phyloP scores from a whole-genome alignment of 2,797 vertebrate species.

The Furcifer pardalis region DNA sequence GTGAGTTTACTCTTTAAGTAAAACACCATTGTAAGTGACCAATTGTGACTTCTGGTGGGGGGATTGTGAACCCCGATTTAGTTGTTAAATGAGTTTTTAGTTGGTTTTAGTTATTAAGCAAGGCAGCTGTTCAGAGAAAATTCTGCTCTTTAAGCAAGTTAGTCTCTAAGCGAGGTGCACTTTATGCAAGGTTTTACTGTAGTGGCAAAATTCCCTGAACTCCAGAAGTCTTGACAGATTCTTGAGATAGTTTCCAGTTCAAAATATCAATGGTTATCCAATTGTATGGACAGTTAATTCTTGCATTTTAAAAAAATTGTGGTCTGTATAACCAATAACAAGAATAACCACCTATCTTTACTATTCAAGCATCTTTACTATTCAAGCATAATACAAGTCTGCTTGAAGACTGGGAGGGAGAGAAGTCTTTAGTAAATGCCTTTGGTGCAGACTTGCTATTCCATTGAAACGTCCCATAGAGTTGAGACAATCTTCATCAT shows the following conservation, averaged over 20 bases:
- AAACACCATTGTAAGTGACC: no score
- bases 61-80: no score
- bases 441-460: background rate
- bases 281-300: background rate
- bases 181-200: no score
- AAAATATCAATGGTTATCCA: background rate
- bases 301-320: background rate
- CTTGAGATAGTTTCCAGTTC: background rate
- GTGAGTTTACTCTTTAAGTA: no score
- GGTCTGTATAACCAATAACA: background rate
- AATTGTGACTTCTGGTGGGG: no score
- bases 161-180: no score
- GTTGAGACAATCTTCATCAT: background rate
- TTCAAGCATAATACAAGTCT: no score
- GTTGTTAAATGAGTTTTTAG: no score
- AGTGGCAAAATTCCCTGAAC: background rate
- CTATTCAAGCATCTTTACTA: no score
- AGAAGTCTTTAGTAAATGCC: background rate
- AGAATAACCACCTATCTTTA: background rate
- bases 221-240: background rate
- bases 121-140: no score
- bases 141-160: no score
- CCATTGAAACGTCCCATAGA: background rate
- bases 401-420: background rate
- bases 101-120: no score